A percentile compares a stretch with the other conserved stretches of the same genome.
phyloP scores from a whole-genome alignment of 2,113 vertebrate genomes.

The Lutjanus erythropterus region DNA sequence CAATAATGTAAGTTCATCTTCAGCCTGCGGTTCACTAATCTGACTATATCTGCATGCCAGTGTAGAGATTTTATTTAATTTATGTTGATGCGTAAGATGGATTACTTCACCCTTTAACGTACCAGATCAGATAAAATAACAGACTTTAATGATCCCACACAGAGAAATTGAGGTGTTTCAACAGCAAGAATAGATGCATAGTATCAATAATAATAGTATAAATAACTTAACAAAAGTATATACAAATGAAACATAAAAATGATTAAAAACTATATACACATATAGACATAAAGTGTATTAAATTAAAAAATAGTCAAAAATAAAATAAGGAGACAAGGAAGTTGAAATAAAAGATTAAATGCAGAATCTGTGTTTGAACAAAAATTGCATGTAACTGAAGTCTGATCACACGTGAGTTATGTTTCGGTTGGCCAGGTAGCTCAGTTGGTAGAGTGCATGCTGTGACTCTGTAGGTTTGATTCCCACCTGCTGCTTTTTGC shows the following conservation, averaged over 20 bases:
- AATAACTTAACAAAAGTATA: background rate
- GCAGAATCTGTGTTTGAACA: background rate
- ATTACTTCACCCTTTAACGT: no score
- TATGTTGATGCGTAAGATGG: background rate
- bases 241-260: background rate
- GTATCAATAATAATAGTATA: no score
- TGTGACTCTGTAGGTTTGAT: no score
- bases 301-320: background rate
- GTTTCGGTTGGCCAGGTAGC: no score
- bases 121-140: background rate
- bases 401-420: no score
- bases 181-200: background rate
- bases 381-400: background rate
- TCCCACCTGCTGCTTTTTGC: no score
- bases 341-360: background rate
- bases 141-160: background rate
- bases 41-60: background rate
- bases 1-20: slow-evolving; percentile 88
- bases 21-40: no score
- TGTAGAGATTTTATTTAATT: background rate
- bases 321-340: background rate
- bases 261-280: background rate
- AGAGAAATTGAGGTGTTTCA: background rate
- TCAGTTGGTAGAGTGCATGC: no score
- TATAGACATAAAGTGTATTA: no score